Evolutionary conservation across 2,888 invertebrate genomes (phyloP).

Genomic region (Tetrapedia diversipes): DNA sequence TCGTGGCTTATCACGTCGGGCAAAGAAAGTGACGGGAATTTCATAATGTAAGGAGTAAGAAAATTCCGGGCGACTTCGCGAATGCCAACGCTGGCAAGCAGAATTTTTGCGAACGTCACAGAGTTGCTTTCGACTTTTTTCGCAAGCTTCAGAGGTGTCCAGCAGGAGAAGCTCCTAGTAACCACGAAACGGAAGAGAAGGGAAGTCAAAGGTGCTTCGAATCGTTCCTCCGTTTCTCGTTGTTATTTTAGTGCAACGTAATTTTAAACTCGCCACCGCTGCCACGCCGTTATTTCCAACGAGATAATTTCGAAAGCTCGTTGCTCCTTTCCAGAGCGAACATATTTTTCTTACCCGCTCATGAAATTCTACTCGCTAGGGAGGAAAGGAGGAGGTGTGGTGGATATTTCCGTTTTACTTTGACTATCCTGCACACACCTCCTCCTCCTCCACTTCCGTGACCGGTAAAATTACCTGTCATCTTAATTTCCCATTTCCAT

Average conservation of each 20-base stretch:
- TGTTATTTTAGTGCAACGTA: conserved; percentile 24
- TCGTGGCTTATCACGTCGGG: not conserved
- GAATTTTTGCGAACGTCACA: conserved; percentile 3
- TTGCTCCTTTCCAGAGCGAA: not conserved
- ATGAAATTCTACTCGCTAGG: conserved; percentile 4
- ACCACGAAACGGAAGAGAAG: not conserved
- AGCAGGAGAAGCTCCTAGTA: not conserved
- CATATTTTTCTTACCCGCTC: conserved; percentile 2
- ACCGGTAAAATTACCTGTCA: not conserved
- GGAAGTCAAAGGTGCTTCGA: not conserved
- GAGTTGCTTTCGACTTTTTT: not conserved
- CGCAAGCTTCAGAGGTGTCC: too few species aligned
- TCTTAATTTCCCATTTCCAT: conserved; percentile 35
- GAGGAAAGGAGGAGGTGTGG: too few species aligned
- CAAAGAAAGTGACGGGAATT: conserved; percentile 4
- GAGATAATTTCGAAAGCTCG: conserved; percentile 13
- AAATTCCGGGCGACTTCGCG: not conserved
- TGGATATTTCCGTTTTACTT: too few species aligned
- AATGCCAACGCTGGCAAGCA: not conserved
- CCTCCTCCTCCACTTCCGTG: not conserved
- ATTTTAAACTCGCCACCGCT: not conserved
- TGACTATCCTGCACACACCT: too few species aligned
- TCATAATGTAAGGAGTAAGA: conserved; percentile 8
- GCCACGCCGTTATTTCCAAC: not conserved
- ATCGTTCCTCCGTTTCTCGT: too few species aligned